Conservation (phyloP, 2,888 invertebrate genomes). For the Cylindroiulus punctatus region DNA sequence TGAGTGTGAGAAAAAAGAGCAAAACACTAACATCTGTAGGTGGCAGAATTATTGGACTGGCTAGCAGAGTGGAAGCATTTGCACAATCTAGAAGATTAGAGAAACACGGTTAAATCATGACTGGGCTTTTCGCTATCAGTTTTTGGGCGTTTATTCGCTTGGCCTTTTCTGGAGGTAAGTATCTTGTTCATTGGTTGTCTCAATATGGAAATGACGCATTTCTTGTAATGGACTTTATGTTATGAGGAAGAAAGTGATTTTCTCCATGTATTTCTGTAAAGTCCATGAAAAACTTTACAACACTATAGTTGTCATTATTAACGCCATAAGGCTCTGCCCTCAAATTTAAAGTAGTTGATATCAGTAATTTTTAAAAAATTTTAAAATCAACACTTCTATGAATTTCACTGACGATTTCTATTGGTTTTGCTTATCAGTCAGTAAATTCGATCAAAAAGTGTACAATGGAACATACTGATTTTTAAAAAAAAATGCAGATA, state of each 20-base stretch:
- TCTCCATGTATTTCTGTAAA: background rate
- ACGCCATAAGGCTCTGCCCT: too few relatives aligned
- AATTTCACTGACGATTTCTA: too few relatives aligned
- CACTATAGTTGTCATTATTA: too few relatives aligned
- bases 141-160: slow-evolving; percentile 24
- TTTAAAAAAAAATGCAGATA: background rate
- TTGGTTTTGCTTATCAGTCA: too few relatives aligned
- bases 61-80: background rate
- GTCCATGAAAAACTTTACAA: background rate
- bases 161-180: slow-evolving; percentile 3
- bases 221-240: background rate
- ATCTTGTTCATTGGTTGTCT: background rate
- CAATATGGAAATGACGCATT: too few relatives aligned
- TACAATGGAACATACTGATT: too few relatives aligned
- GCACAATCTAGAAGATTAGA: background rate
- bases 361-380: too few relatives aligned
- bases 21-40: background rate
- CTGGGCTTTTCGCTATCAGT: background rate
- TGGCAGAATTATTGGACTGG: background rate
- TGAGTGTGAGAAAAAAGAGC: background rate
- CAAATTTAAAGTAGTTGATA: too few relatives aligned
- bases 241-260: background rate
- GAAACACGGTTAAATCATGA: background rate
- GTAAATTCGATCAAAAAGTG: too few relatives aligned
- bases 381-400: too few relatives aligned